Percentiles rank a stretch among this genome's conserved stretches.
Conservation (phyloP, 1,140 invertebrate genomes). For the Macrotrachela quadricornifera region DNA sequence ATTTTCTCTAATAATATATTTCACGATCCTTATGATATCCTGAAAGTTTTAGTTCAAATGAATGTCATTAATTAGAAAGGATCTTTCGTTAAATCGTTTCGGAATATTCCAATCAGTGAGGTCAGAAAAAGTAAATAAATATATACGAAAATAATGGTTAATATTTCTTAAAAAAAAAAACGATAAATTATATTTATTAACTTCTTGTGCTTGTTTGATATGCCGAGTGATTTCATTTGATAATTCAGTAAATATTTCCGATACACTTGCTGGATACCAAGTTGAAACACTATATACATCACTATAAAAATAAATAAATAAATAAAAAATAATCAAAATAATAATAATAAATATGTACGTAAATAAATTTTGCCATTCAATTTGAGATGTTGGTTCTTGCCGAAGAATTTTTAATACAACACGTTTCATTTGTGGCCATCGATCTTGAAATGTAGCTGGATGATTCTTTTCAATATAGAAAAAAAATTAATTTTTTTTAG, state of each 20-base stretch:
- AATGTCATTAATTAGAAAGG: no score
- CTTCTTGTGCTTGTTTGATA: slow-evolving; percentile 65
- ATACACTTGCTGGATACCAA: slow-evolving; percentile 81
- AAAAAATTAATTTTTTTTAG: no score
- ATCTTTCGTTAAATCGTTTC: no score
- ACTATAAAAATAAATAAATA: slow-evolving; percentile 16
- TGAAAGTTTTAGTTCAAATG: no score
- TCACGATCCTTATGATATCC: no score
- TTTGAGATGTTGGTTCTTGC: slow-evolving; percentile 68
- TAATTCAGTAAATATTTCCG: slow-evolving; percentile 61
- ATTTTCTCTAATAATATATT: no score
- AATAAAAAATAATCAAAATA: not conserved
- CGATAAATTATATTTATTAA: slow-evolving; percentile 80
- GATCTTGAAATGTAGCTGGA: slow-evolving; percentile 50
- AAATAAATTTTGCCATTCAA: slow-evolving; percentile 91
- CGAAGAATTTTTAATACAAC: slow-evolving; percentile 72
- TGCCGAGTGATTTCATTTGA: slow-evolving; percentile 80
- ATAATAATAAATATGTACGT: slow-evolving; percentile 34
- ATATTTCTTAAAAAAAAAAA: slow-evolving; percentile 77
- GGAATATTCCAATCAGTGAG: no score
- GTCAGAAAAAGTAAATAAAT: no score
- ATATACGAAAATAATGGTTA: slow-evolving; percentile 40
- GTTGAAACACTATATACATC: slow-evolving; percentile 72
- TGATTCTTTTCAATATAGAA: no score
- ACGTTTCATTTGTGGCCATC: slow-evolving; percentile 79